Conservation (phyloP, 2,113 vertebrate genomes). For the Scatophagus argus region DNA sequence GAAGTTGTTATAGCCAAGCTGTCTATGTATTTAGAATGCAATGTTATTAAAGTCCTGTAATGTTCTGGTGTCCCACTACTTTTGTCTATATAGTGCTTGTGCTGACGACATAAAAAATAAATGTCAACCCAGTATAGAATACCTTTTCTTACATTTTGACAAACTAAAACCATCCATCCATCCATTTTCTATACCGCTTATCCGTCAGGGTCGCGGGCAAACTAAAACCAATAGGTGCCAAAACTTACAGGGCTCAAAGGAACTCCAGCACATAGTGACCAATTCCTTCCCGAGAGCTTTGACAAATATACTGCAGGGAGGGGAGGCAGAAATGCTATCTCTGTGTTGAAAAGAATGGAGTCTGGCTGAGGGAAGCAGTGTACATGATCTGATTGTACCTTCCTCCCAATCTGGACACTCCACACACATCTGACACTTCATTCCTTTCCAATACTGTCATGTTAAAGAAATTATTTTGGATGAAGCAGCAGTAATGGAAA, state of each 20-base stretch:
- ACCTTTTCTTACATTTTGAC: not conserved
- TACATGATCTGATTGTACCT: constrained; percentile 11
- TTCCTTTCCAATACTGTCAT: constrained; percentile 74
- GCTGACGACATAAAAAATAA: not conserved
- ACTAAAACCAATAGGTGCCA: not conserved
- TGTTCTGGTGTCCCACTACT: no score
- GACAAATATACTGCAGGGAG: constrained; percentile 6
- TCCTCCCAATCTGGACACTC: constrained; percentile 48
- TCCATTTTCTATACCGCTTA: no score
- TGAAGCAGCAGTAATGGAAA: constrained; percentile 53
- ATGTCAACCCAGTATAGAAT: not conserved
- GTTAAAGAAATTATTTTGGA: constrained; percentile 60
- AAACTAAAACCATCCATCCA: not conserved
- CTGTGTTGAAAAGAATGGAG: constrained; percentile 13
- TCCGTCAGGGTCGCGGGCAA: no score
- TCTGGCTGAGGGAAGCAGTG: constrained; percentile 13
- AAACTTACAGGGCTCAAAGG: not conserved
- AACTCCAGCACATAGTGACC: not conserved
- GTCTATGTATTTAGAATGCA: no score
- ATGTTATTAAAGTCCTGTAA: no score
- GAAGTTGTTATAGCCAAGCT: no score
- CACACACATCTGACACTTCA: constrained; percentile 74
- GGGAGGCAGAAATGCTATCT: constrained; percentile 27
- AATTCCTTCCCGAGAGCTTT: constrained; percentile 2
- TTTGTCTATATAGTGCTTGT: no score